Conservation (phyloP, 1,140 invertebrate genomes). For the Tribolium castaneum region DNA sequence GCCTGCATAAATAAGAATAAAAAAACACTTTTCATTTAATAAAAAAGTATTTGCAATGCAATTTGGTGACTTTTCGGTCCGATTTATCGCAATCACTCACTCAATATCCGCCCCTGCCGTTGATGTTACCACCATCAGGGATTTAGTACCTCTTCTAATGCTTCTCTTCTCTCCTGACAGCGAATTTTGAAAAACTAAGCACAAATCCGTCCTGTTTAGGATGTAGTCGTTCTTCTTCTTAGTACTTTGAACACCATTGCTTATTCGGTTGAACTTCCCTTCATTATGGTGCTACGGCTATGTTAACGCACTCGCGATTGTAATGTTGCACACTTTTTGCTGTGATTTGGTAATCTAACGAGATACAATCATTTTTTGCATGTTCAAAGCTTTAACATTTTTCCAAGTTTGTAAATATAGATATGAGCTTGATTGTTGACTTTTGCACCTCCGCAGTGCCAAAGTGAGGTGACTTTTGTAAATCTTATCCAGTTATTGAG, state of each 20-base stretch:
- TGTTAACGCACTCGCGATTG: conserved; percentile 23
- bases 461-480: conserved; percentile 38
- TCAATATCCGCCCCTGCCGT: not conserved
- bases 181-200: conserved; percentile 29
- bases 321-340: conserved; percentile 47
- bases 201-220: conserved; percentile 36
- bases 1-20: too few relatives aligned
- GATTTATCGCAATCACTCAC: too few relatives aligned
- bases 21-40: too few relatives aligned
- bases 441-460: conserved; percentile 35
- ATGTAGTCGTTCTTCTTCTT: not conserved
- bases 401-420: conserved; percentile 44
- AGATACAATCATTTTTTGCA: conserved; percentile 46
- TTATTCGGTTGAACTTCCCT: conserved; percentile 24
- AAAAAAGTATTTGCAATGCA: too few relatives aligned
- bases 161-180: conserved; percentile 14
- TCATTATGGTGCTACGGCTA: conserved; percentile 7
- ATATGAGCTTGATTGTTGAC: conserved; percentile 17
- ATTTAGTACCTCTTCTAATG: conserved; percentile 26
- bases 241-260: conserved; percentile 34
- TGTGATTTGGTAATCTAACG: conserved; percentile 48
- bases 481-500: conserved; percentile 42
- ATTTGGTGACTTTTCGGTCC: too few relatives aligned
- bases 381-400: conserved; percentile 38
- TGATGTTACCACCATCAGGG: conserved; percentile 37